These are phyloP conservation scores for Drosophila varians DNA, from an alignment of 1,140 invertebrate species.

Conservation along the genomic window DNA sequence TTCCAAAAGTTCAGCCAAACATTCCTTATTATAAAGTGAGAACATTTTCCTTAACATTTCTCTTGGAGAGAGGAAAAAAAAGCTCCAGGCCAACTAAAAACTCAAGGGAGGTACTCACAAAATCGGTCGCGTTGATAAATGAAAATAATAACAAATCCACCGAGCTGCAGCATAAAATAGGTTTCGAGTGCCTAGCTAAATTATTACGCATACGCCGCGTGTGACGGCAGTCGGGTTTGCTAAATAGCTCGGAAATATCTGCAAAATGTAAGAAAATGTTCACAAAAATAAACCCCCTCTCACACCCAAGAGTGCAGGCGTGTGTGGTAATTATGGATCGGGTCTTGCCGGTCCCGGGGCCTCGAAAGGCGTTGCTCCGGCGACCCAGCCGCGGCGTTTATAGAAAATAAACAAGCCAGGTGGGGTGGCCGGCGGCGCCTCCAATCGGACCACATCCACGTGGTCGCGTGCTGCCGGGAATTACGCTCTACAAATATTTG, in stretches of 20 bases:
- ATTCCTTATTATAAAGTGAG: no score
- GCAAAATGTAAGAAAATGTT: conserved; percentile 52
- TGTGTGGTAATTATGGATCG: conserved; percentile 52
- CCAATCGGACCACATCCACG: conserved; percentile 39
- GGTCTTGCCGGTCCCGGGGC: conserved; percentile 19
- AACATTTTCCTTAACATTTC: no score
- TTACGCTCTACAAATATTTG: conserved; percentile 65
- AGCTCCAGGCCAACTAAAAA: neutral
- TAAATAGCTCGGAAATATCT: neutral
- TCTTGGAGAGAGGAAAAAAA: neutral
- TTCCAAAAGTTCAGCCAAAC: no score
- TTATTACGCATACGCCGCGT: conserved; percentile 47
- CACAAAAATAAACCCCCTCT: conserved; percentile 11
- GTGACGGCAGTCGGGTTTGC: conserved; percentile 12
- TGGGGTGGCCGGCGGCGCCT: neutral
- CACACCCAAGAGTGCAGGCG: conserved; percentile 6
- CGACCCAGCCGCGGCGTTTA: conserved; percentile 42
- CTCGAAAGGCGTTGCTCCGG: conserved; percentile 37
- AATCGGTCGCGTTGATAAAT: conserved; percentile 17
- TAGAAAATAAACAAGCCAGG: conserved; percentile 64
- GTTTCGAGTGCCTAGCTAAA: conserved; percentile 1
- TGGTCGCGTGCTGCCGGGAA: conserved; percentile 61
- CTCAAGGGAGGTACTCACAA: conserved; percentile 16
- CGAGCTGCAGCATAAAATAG: conserved; percentile 22
- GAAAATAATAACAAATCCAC: conserved; percentile 26